These are phyloP conservation scores for Apeira syringaria DNA, from an alignment of 2,888 invertebrate genomes.

Conservation along the genomic window DNA sequence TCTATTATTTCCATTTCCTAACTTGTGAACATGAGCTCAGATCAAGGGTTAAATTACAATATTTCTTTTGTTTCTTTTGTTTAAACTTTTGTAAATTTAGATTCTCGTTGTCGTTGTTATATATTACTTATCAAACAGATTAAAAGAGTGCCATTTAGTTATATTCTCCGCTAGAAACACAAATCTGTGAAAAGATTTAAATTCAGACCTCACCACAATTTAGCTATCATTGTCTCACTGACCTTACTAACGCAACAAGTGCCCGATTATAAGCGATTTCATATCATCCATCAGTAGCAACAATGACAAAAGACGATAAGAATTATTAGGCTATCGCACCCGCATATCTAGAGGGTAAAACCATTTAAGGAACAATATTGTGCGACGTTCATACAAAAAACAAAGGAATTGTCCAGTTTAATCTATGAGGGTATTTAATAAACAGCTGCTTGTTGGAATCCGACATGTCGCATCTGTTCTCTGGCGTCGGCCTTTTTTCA, in stretches of 20 bases:
- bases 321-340: conserved; percentile 66
- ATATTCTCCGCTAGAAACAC: too few relatives aligned
- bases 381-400: conserved; percentile 64
- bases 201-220: too few relatives aligned
- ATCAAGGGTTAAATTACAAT: too few relatives aligned
- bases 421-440: conserved; percentile 78
- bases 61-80: too few relatives aligned
- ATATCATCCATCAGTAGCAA: conserved; percentile 41
- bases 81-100: too few relatives aligned
- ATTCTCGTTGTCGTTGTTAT: too few relatives aligned
- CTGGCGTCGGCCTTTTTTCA: conserved; percentile 66
- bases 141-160: too few relatives aligned
- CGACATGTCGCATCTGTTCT: conserved; percentile 79
- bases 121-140: too few relatives aligned
- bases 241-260: conserved; percentile 26
- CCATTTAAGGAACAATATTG: conserved; percentile 72
- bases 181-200: too few relatives aligned
- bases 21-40: too few relatives aligned
- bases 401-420: conserved; percentile 69
- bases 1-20: too few relatives aligned
- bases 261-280: conserved; percentile 41
- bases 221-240: too few relatives aligned
- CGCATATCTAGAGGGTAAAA: conserved; percentile 71
- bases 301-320: conserved; percentile 52
- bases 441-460: conserved; percentile 81